Percentiles rank a stretch among this genome's conserved stretches.
Evolutionary conservation across 2,888 invertebrate species (phyloP).

Genomic region (Xanthia togata): DNA sequence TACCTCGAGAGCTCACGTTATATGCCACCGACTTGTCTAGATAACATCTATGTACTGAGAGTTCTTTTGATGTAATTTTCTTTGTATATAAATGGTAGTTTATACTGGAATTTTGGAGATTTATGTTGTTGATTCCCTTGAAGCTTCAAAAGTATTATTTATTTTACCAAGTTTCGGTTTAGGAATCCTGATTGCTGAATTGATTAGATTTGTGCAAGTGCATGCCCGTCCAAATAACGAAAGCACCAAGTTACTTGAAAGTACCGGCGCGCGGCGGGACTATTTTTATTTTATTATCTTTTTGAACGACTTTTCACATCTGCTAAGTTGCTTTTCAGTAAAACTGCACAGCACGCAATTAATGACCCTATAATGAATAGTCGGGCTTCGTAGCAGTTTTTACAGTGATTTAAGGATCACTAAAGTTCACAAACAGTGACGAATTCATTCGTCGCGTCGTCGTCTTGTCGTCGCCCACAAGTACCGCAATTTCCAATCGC

Average conservation of each 20-base stretch:
- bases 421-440: constrained; percentile 18
- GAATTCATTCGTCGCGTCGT: background rate
- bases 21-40: constrained; percentile 35
- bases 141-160: constrained; percentile 7
- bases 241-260: background rate
- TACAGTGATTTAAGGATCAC: constrained; percentile 6
- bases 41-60: constrained; percentile 38
- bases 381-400: background rate
- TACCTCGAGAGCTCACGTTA: constrained; percentile 38
- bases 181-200: constrained; percentile 6
- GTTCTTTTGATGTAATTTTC: constrained; percentile 31
- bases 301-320: background rate
- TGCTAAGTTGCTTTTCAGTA: background rate
- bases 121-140: constrained; percentile 33
- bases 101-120: constrained; percentile 12
- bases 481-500: constrained; percentile 20
- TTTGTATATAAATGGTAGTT: constrained; percentile 43
- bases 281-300: background rate
- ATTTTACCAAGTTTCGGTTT: background rate
- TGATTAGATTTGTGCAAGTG: background rate
- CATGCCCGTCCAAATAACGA: background rate
- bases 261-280: no score
- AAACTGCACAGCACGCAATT: background rate
- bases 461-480: constrained; percentile 17
- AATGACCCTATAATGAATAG: background rate